Percentiles rank a stretch among this genome's conserved stretches.
Conservation (phyloP, 2,797 vertebrate species). For the Nyctibius grandis region DNA sequence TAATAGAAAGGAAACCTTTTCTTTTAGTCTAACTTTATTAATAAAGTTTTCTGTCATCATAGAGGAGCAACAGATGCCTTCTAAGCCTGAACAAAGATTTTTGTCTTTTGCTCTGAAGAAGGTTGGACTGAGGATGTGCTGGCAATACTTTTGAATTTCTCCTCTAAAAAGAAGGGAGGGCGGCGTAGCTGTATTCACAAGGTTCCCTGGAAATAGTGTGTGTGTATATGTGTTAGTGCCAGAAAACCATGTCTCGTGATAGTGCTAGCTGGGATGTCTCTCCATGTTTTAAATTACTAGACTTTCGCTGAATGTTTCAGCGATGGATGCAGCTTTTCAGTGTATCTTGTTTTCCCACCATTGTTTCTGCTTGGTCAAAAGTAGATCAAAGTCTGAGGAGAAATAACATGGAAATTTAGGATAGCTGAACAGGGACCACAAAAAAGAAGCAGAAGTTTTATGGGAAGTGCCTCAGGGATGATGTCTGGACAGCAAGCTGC, state of each 20-base stretch:
- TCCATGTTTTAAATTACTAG: neutral
- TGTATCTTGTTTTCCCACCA: neutral
- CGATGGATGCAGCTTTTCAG: neutral
- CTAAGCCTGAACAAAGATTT: neutral
- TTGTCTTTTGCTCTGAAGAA: neutral
- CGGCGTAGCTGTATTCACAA: neutral
- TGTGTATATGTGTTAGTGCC: neutral
- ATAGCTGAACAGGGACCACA: neutral
- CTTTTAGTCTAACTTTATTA: neutral
- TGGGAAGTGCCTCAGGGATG: neutral
- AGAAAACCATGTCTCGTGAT: accelerated
- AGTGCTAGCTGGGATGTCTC: neutral
- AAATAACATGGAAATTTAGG: neutral
- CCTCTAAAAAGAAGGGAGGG: neutral
- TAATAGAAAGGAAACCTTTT: neutral
- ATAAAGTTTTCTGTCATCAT: neutral
- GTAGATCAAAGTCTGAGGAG: neutral
- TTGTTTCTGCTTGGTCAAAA: neutral
- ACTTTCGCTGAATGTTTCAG: neutral
- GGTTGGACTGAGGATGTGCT: neutral
- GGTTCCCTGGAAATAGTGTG: neutral
- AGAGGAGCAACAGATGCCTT: neutral
- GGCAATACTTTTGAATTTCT: neutral
- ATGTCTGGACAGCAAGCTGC: neutral
- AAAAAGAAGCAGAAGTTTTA: neutral